Evolutionary conservation across 2,888 invertebrate species (phyloP).

Genomic region (Tridacna gigas): DNA sequence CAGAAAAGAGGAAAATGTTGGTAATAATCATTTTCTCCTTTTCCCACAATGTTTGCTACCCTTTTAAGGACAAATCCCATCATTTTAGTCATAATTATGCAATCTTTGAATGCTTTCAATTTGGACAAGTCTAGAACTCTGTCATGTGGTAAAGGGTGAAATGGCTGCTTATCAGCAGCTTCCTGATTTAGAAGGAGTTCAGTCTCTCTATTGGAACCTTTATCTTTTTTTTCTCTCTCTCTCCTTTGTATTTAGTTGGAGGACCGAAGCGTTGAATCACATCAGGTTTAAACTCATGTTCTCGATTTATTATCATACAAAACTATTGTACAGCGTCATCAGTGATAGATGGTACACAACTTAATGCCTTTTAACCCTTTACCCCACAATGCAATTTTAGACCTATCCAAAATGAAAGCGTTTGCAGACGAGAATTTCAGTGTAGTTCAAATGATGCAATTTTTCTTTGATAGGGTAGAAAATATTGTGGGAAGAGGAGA

Average conservation of each 20-base stretch:
- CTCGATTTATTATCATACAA: not conserved
- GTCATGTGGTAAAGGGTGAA: not conserved
- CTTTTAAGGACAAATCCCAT: not conserved
- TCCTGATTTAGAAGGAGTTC: not conserved
- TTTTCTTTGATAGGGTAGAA: no score
- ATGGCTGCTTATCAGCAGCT: no score
- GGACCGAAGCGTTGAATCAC: constrained; percentile 48
- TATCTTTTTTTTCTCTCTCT: constrained; percentile 39
- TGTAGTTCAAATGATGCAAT: no score
- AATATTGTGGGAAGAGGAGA: no score
- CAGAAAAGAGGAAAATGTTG: not conserved
- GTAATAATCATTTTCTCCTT: not conserved
- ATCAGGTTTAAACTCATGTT: constrained; percentile 46
- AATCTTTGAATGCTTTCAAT: not conserved
- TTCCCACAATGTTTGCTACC: not conserved
- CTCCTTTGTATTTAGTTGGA: constrained; percentile 55
- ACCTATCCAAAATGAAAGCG: no score
- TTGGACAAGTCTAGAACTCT: not conserved
- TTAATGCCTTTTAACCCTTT: no score
- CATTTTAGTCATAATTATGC: not conserved
- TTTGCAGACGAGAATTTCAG: no score
- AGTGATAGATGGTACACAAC: no score
- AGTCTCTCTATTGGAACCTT: constrained; percentile 2
- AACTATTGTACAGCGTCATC: not conserved
- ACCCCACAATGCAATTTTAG: no score